Evolutionary conservation across 2,888 invertebrate species (phyloP).

Genomic region (Formica aserva): DNA sequence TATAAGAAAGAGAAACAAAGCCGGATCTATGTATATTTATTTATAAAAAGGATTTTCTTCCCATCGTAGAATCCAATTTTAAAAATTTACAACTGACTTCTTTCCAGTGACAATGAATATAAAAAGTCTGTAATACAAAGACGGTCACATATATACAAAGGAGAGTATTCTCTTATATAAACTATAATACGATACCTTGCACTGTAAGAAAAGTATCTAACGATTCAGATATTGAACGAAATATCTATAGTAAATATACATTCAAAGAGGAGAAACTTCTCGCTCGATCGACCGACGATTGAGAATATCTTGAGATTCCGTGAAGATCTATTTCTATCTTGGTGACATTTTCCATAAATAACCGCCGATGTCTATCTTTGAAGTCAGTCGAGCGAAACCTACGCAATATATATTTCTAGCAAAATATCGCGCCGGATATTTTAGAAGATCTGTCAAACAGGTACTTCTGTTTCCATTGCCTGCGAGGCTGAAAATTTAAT

Average conservation of each 20-base stretch:
- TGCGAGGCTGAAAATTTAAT: constrained; percentile 45
- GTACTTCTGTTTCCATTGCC: constrained; percentile 44
- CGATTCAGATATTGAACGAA: constrained; percentile 15
- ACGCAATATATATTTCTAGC: constrained; percentile 41
- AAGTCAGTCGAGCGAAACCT: constrained; percentile 34
- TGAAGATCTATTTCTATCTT: constrained; percentile 46
- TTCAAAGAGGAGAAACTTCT: neutral
- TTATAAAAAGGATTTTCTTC: constrained; percentile 19
- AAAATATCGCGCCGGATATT: constrained; percentile 42
- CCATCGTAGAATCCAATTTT: constrained; percentile 9
- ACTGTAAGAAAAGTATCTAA: constrained; percentile 7
- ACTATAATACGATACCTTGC: constrained; percentile 1
- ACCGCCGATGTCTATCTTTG: constrained; percentile 52
- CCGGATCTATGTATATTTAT: neutral
- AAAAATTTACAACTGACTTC: neutral
- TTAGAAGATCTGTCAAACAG: constrained; percentile 46
- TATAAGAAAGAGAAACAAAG: neutral
- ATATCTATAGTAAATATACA: constrained; percentile 8
- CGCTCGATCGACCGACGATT: neutral
- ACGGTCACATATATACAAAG: neutral
- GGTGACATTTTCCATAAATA: constrained; percentile 52
- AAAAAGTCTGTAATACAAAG: neutral
- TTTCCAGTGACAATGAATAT: neutral
- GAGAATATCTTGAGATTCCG: constrained; percentile 38
- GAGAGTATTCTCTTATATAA: constrained; percentile 17